Conservation (phyloP, 2,888 invertebrate species). For the Orthosia gracilis region DNA sequence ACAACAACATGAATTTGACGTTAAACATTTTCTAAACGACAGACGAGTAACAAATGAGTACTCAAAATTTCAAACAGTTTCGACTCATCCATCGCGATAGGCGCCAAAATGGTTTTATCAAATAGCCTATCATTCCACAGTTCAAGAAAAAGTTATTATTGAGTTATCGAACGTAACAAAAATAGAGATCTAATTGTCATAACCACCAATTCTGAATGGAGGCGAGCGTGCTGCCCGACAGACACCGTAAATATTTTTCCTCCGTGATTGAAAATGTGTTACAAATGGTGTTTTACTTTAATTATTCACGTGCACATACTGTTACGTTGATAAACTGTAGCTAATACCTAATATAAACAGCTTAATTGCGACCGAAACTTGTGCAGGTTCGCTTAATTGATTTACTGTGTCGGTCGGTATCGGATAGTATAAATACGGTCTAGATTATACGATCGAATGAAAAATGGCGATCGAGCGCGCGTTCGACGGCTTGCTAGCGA, state of each 20-base stretch:
- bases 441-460: slow-evolving; percentile 70
- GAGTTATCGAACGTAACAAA: slow-evolving; percentile 37
- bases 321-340: slow-evolving; percentile 61
- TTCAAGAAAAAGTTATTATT: slow-evolving; percentile 52
- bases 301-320: slow-evolving; percentile 56
- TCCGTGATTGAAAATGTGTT: slow-evolving; percentile 54
- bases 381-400: slow-evolving; percentile 78
- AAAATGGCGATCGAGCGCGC: slow-evolving; percentile 72
- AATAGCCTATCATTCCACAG: slow-evolving; percentile 51
- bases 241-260: slow-evolving; percentile 48
- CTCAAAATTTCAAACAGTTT: slow-evolving; percentile 50
- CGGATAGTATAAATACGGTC: slow-evolving; percentile 71
- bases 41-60: slow-evolving; percentile 56
- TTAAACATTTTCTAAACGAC: slow-evolving; percentile 59
- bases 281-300: slow-evolving; percentile 58
- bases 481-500: slow-evolving; percentile 72
- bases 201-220: slow-evolving; percentile 25
- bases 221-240: slow-evolving; percentile 23
- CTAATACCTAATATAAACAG: slow-evolving; percentile 78
- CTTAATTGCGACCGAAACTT: slow-evolving; percentile 79
- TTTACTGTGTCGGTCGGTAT: slow-evolving; percentile 74
- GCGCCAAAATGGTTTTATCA: slow-evolving; percentile 44
- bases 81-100: slow-evolving; percentile 46
- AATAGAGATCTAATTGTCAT: slow-evolving; percentile 57
- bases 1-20: slow-evolving; percentile 78